Base-by-base conservation (phyloP, 2,113 vertebrate species). In the Upupa epops region DNA sequence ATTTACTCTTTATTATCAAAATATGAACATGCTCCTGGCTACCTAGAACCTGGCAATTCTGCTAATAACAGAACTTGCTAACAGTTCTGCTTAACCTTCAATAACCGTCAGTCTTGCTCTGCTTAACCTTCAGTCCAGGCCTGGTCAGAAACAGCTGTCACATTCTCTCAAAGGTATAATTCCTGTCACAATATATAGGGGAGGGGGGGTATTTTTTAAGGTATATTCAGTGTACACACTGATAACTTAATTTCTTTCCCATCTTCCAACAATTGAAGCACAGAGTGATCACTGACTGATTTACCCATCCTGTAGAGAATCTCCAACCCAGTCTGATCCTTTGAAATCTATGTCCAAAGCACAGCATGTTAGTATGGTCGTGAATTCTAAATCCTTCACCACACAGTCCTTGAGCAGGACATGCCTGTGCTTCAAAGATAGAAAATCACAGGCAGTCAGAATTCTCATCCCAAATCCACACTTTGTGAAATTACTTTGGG, bases 1-100 rank as follows among this genome's bases (percentile, higher is more conserved):
- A 56, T 91, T 91, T 83, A 86, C 83, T 71, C 31, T 89, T 86
- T 22, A 84, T 80, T 92, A 70, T 77, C 85, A 60, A 74, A 52
- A 52, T 45, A 40, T 11, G 45, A 88, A 40, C 72, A 28, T 37
- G 48, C 72, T 49, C 54, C 64, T 66, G n/a, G 61, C 55, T 31
- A 29, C 54, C 31, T 5, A 83, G 52, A 68, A 65, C 58, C 63
- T 68, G 45, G 69, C 74, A 86, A 32, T 59, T 68, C 69, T 95
- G 82, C 85, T 83, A 74, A 32, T 69, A 59, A 81, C 48, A 61
- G 46, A 70, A 75, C 36, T 64, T n/a, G n/a, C n/a, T n/a, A n/a
- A n/a, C n/a, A n/a, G n/a, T n/a, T n/a, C n/a, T n/a, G n/a, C n/a
- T n/a, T n/a, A 59, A 37, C 18, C 78, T 65, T 48, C 52, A 73